These are phyloP conservation scores for Bergia sp. DNA, from an alignment of 92 coral and sea anemone genomes.

Conservation along the genomic window DNA sequence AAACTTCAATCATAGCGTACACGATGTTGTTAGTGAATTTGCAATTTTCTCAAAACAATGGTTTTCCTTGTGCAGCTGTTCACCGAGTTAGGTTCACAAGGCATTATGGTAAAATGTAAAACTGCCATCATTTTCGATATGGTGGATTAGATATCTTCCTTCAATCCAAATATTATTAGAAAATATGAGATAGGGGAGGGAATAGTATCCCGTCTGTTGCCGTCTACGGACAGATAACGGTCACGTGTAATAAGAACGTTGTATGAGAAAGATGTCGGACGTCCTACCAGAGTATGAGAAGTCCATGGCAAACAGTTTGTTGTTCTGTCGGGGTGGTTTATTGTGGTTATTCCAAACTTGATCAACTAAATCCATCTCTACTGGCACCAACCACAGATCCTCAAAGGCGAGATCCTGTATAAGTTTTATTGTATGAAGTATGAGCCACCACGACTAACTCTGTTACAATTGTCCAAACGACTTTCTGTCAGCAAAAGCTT, in stretches of 20 bases:
- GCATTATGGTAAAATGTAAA: no score
- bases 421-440: neutral
- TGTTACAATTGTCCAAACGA: neutral
- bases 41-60: no score
- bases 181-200: no score
- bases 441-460: no score
- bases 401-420: conserved; percentile 26
- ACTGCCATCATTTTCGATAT: no score
- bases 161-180: no score
- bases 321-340: conserved; percentile 19
- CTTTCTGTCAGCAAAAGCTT: neutral
- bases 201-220: no score
- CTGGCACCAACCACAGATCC: conserved; percentile 9
- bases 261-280: neutral
- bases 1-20: no score
- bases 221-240: neutral
- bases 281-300: conserved; percentile 30
- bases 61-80: no score
- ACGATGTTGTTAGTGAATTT: no score
- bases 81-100: no score
- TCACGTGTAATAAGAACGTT: neutral
- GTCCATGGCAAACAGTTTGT: conserved; percentile 31
- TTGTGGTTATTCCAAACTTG: conserved; percentile 25
- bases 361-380: conserved; percentile 27
- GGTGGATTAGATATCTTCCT: no score